Conservation (phyloP, 2,113 vertebrate species). For the Cercopithecus mona region DNA sequence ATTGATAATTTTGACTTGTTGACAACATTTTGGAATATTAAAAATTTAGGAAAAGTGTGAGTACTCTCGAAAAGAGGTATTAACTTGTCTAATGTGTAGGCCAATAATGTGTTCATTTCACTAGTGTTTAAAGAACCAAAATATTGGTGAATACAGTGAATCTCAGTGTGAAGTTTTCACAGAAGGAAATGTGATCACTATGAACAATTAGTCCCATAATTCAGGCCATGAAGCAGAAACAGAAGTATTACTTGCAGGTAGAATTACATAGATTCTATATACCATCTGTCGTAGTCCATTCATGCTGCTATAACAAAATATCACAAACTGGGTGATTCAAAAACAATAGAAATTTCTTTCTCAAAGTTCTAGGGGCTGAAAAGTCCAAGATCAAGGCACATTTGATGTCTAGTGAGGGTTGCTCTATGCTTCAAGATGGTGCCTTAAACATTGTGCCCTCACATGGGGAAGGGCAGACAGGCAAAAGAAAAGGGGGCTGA, state of each 20-base stretch:
- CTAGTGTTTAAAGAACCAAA: constrained; percentile 14
- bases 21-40: not conserved
- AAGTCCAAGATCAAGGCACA: not conserved
- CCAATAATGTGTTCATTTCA: not conserved
- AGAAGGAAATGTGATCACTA: not conserved
- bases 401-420: not conserved
- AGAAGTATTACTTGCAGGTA: not conserved
- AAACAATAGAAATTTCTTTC: not conserved
- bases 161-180: not conserved
- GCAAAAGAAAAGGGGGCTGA: not conserved
- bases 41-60: not conserved
- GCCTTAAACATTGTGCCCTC: not conserved
- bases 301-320: not conserved
- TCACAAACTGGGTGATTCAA: not conserved
- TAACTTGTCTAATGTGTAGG: not conserved
- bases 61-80: not conserved
- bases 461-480: no score
- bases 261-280: not conserved
- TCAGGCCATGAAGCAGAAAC: not conserved
- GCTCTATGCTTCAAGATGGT: not conserved
- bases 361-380: not conserved
- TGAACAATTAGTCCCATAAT: not conserved
- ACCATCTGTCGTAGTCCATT: not conserved
- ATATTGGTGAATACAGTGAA: not conserved
- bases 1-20: constrained; percentile 18